These are phyloP conservation scores for Sinodicranocentrus sp. DNA, from an alignment of 2,888 invertebrate genomes.

Conservation along the genomic window DNA sequence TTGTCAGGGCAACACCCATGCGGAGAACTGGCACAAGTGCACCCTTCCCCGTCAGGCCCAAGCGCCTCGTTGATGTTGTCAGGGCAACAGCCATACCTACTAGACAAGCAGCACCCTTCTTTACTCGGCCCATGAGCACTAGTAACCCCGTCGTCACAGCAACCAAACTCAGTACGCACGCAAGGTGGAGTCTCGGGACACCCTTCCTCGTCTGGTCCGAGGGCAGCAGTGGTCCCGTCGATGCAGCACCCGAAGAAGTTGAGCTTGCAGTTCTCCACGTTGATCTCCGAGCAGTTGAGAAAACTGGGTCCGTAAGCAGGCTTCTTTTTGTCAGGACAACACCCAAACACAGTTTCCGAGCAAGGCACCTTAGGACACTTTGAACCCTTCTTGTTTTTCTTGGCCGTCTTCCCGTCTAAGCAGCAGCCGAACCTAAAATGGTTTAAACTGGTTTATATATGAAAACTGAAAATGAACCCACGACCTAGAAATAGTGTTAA, in stretches of 20 bases:
- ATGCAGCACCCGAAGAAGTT: slow-evolving; percentile 81
- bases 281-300: slow-evolving; percentile 79
- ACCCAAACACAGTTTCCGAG: slow-evolving; percentile 82
- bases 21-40: slow-evolving; percentile 87
- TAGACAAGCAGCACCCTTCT: slow-evolving; percentile 87
- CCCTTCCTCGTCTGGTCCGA: slow-evolving; percentile 86
- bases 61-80: slow-evolving; percentile 90
- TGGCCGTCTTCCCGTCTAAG: slow-evolving; percentile 79
- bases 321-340: slow-evolving; percentile 83
- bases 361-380: slow-evolving; percentile 75
- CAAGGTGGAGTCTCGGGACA: slow-evolving; percentile 84
- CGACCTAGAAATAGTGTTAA: slow-evolving; percentile 23
- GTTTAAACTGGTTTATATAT: no score
- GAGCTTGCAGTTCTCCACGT: slow-evolving; percentile 78
- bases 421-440: slow-evolving; percentile 81
- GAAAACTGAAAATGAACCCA: background rate
- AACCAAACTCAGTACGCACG: slow-evolving; percentile 85
- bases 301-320: slow-evolving; percentile 83
- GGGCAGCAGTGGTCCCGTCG: slow-evolving; percentile 82
- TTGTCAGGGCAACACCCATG: slow-evolving; percentile 94
- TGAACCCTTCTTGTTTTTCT: slow-evolving; percentile 78
- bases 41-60: slow-evolving; percentile 86
- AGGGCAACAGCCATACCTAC: slow-evolving; percentile 85
- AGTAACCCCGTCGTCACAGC: slow-evolving; percentile 90
- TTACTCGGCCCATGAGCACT: slow-evolving; percentile 86